Conservation (phyloP, 2,113 vertebrate genomes). For the Chrysemys picta region DNA sequence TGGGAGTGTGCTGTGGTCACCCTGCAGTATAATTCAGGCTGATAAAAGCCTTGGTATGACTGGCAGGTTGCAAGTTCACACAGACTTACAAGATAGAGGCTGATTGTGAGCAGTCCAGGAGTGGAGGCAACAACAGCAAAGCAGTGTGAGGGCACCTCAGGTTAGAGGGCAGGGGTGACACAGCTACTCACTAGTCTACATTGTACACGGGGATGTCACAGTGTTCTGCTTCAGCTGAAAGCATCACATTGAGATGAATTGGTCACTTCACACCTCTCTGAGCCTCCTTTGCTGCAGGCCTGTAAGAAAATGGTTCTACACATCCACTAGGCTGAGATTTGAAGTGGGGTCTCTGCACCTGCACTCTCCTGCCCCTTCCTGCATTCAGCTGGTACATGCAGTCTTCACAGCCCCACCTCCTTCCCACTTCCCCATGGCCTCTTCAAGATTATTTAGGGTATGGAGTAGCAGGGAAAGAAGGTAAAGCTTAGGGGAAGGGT, state of each 20-base stretch:
- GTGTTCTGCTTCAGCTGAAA: not conserved
- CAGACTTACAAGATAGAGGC: not conserved
- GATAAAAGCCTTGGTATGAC: not conserved
- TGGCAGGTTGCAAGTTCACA: not conserved
- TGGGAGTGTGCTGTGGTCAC: not conserved
- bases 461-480: no score
- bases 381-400: not conserved
- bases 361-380: not conserved
- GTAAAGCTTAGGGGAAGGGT: no score
- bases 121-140: not conserved
- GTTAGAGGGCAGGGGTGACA: not conserved
- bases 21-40: not conserved
- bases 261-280: not conserved
- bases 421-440: not conserved
- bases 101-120: not conserved
- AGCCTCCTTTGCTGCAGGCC: not conserved
- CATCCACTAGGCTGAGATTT: not conserved
- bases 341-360: not conserved
- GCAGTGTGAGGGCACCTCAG: not conserved
- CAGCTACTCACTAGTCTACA: not conserved
- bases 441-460: not conserved
- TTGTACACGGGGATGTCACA: not conserved
- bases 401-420: not conserved
- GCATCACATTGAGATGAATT: not conserved
- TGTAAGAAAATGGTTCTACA: not conserved